A percentile compares a stretch with the other conserved stretches of the same genome.
Evolutionary conservation across 2,797 vertebrate species (phyloP).

Genomic region (Mionectes olivaceus): DNA sequence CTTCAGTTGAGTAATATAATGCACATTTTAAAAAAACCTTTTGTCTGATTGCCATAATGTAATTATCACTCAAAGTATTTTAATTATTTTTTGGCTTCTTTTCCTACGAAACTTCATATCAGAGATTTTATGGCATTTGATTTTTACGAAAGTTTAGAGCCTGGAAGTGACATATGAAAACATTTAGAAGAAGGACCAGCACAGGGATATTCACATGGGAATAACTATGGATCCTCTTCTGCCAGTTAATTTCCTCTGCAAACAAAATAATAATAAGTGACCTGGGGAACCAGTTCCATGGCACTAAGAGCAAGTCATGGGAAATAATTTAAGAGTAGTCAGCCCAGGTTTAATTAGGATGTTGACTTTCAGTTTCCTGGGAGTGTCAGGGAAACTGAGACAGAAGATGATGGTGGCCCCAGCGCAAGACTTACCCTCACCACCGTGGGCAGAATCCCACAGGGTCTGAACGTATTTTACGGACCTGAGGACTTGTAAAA

Average conservation of each 20-base stretch:
- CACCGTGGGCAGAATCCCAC: no score
- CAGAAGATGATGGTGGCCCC: not conserved
- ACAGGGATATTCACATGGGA: not conserved
- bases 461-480: not conserved
- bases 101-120: not conserved
- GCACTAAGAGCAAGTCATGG: not conserved
- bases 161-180: not conserved
- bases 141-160: not conserved
- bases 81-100: not conserved
- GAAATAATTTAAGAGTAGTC: not conserved
- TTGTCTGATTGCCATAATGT: not conserved
- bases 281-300: not conserved
- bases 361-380: not conserved
- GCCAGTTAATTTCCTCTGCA: not conserved
- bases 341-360: not conserved
- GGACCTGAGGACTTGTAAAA: not conserved
- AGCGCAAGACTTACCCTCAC: rapidly evolving
- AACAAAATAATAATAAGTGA: not conserved
- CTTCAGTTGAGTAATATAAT: not conserved
- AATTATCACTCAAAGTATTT: not conserved
- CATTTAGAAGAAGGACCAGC: not conserved
- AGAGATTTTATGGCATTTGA: not conserved
- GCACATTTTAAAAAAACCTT: not conserved
- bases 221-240: not conserved
- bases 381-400: not conserved